Conservation (phyloP, 1,140 invertebrate species). For the Ericerus pela region DNA sequence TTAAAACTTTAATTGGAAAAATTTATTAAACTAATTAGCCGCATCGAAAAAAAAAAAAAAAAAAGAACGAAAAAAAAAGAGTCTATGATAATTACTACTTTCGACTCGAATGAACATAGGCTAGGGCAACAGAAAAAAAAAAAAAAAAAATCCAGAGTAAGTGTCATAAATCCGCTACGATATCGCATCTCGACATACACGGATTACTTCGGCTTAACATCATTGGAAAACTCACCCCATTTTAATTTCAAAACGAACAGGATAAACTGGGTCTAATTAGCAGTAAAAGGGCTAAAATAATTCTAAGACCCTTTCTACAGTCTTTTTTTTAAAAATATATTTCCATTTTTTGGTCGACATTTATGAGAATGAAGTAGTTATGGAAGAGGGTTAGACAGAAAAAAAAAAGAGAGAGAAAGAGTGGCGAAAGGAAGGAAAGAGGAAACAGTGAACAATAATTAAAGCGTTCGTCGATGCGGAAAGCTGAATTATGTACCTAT, state of each 20-base stretch:
- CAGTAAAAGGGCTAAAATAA: constrained; percentile 9
- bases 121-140: too few species aligned
- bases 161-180: not conserved
- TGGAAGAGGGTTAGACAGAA: too few species aligned
- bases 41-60: too few species aligned
- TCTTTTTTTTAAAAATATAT: too few species aligned
- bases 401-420: too few species aligned
- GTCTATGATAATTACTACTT: too few species aligned
- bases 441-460: constrained; percentile 2
- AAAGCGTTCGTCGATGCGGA: constrained; percentile 1
- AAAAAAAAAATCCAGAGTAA: not conserved
- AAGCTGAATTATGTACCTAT: constrained; percentile 3
- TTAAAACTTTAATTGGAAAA: too few species aligned
- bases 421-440: not conserved
- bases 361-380: too few species aligned
- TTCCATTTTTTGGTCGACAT: not conserved
- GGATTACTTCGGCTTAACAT: not conserved
- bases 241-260: constrained; percentile 4
- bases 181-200: not conserved
- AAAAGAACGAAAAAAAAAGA: too few species aligned
- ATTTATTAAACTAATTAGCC: too few species aligned
- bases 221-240: not conserved
- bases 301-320: not conserved
- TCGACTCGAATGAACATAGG: too few species aligned
- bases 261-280: constrained; percentile 8